Base-by-base conservation (phyloP, 2,888 invertebrate species). In the Parnassius mnemosyne region DNA sequence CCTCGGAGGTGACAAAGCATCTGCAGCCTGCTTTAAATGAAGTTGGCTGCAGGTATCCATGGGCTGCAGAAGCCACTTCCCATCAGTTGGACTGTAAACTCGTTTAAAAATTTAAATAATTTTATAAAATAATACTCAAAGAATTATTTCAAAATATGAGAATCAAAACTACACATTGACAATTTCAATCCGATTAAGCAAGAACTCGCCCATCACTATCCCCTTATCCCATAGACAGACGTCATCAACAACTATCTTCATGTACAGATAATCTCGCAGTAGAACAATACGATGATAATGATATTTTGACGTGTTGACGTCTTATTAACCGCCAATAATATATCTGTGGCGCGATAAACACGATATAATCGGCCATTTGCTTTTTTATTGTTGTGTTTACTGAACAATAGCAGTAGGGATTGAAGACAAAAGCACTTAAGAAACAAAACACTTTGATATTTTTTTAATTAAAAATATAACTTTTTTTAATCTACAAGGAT, bases 231-330 rank as follows among this genome's bases (percentile, higher is more conserved):
- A 47, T 53, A 63, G 50, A 42, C 52, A 51, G 63, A 53, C 61
- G 60, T 63, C 60, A 50, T 52, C 61, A 62, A 63, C 65, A 69
- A 66, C 62, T 61, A 69, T 66, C 63, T 61, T 49, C 57, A 61
- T 65, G 59, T 63, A 63, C 53, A 69, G 73, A 72, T 75, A 71
- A 73, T 73, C 66, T 70, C 63, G 12, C 54, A 66, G 44, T 60
- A 69, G 69, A 78, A 80, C 79, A 81, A 79, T 76, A 67, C 67
- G 20, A 57, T 65, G 68, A 71, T 77, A 81, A 81, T 79, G 73
- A 79, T 81, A 78, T 78, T 81, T 78, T 79, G 82, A 84, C 79
- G 75, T 72, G 65, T 75, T 81, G 83, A 83, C 81, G 74, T 78
- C 82, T 83, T 81, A 80, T 79, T 83, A 83, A 77, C 71, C 64